These are phyloP conservation scores for Chiloscyllium plagiosum DNA, from an alignment of 2,113 vertebrate genomes.

Conservation along the genomic window DNA sequence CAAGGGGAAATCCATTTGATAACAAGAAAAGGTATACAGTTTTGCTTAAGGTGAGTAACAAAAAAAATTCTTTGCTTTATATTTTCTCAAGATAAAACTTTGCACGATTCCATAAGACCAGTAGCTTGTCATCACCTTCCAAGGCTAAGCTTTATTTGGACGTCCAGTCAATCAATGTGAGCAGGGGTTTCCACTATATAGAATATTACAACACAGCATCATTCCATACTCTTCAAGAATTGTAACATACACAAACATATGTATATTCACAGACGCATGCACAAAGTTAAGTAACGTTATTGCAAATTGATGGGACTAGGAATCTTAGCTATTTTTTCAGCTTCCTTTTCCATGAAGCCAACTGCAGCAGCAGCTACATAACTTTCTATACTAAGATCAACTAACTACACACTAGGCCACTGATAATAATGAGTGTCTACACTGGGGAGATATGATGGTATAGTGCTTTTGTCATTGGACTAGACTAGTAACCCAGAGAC, in stretches of 20 bases:
- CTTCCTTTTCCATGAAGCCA: background rate
- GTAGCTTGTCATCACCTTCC: background rate
- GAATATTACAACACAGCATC: background rate
- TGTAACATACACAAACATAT: background rate
- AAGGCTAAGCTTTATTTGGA: background rate
- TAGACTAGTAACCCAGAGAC: too few species aligned
- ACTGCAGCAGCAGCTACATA: background rate
- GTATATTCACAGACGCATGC: background rate
- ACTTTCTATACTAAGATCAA: background rate
- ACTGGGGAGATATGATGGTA: background rate
- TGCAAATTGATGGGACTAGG: background rate
- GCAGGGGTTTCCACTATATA: background rate
- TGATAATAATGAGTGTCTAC: background rate
- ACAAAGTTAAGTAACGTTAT: too few species aligned
- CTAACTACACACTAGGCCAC: background rate
- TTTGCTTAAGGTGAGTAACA: conserved; percentile 56
- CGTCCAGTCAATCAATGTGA: background rate
- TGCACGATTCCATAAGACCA: background rate
- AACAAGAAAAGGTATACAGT: conserved; percentile 68
- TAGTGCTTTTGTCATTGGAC: too few species aligned
- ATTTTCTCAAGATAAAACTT: background rate
- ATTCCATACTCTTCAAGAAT: background rate
- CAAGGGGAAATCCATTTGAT: conserved; percentile 57
- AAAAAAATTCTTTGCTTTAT: background rate
- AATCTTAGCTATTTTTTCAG: background rate